Base-by-base conservation (phyloP, 1,140 invertebrate species). In the Meloidogyne hapla region DNA sequence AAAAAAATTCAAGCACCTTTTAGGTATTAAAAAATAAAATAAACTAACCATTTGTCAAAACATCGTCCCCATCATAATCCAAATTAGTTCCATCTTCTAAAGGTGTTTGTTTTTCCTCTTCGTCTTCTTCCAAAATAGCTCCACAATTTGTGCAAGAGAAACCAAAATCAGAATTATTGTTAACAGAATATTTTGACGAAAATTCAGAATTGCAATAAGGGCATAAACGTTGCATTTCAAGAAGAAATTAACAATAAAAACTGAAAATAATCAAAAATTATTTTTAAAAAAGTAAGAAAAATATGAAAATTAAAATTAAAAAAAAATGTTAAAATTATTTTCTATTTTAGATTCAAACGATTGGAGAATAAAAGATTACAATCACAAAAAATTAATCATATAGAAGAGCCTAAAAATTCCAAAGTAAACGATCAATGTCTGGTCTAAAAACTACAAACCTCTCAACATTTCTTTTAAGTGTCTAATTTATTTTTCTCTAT, bases 171-270 rank as follows among this genome's bases (percentile, higher is more conserved):
- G 48, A 56, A 56, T 56, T 56, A 56, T n/a, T 48, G 0, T 1
- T n/a, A 48, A 48, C n/a, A 56, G 48, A 56, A 56, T n/a, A 56
- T 56, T 56, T 21, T 56, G 48, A 56, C n/a, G 48, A 56, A 56
- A 56, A 56, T 56, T n/a, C 18, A 56, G n/a, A 56, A n/a, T 56
- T 56, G 8, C 48, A 56, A 56, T 56, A 56, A 56, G 48, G 48
- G n/a, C 48, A 56, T 56, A 4, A 6, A n/a, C 48, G 48, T 56
- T 56, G 48, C 48, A 56, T 56, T 56, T 5, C n/a, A 56, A 48
- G 8, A 15, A 12, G 42, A 45, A 15, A 38, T 38, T 38, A 38
- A 9, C 33, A 42, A 15, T 56, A 56, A 6, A 1, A 56, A 56
- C 48, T n/a, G 1, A 5, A n/a, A 13, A 56, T 15, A 4, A n/a